phyloP scores from a whole-genome alignment of 2,113 vertebrate genomes.

The Henicopernis longicauda region DNA sequence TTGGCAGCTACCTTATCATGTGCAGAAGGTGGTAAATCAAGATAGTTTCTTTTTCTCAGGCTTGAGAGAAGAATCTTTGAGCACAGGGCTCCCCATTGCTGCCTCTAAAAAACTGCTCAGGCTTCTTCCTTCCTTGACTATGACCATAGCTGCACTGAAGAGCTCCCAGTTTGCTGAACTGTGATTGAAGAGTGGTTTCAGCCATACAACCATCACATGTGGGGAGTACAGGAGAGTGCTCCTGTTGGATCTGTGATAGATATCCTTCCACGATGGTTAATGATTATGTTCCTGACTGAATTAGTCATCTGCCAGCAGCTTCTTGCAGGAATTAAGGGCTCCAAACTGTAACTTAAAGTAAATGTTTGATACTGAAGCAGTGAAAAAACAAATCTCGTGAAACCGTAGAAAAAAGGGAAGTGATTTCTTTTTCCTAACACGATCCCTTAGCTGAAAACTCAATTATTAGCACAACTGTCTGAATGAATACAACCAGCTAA shows the following conservation, averaged over 20 bases:
- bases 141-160: neutral
- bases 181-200: neutral
- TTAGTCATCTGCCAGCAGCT: neutral
- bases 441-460: neutral
- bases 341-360: neutral
- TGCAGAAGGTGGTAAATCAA: neutral
- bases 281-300: neutral
- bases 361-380: neutral
- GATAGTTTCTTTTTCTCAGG: neutral
- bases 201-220: accelerated
- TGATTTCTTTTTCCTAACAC: neutral
- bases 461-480: neutral
- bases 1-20: neutral
- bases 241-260: accelerated
- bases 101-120: neutral
- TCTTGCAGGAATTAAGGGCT: neutral
- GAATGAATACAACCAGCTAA: neutral
- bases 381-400: neutral
- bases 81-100: neutral
- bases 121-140: too few relatives aligned
- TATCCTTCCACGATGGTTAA: neutral
- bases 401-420: accelerated
- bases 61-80: neutral
- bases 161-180: neutral
- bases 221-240: neutral